Evolutionary conservation across 1,140 invertebrate genomes (phyloP).

Genomic region (Cylas formicarius): DNA sequence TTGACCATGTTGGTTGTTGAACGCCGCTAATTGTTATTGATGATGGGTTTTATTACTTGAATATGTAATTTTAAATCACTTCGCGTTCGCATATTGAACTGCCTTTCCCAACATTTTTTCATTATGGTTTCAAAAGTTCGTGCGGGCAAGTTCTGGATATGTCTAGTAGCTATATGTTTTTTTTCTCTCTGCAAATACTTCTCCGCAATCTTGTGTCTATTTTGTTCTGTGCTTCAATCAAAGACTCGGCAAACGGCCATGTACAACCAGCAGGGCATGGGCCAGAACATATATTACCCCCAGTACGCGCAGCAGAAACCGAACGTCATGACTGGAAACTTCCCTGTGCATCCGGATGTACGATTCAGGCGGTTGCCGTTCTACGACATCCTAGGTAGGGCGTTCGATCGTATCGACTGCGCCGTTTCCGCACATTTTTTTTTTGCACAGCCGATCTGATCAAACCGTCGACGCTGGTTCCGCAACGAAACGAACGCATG

Average conservation of each 20-base stretch:
- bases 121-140: neutral
- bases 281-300: slow-evolving; percentile 28
- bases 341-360: slow-evolving; percentile 84
- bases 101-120: slow-evolving; percentile 1
- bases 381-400: slow-evolving; percentile 61
- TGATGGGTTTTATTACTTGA: too few species aligned
- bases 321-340: slow-evolving; percentile 26
- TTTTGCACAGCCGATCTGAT: slow-evolving; percentile 77
- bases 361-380: slow-evolving; percentile 86
- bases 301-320: slow-evolving; percentile 26
- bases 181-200: too few species aligned
- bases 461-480: slow-evolving; percentile 80
- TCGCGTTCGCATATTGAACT: neutral
- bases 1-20: too few species aligned
- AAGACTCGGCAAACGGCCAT: slow-evolving; percentile 29
- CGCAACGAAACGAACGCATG: slow-evolving; percentile 59
- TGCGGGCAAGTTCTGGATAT: neutral
- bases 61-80: too few species aligned
- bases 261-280: slow-evolving; percentile 20
- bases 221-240: slow-evolving; percentile 14
- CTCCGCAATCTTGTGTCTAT: neutral
- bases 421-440: too few species aligned
- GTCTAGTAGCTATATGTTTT: neutral
- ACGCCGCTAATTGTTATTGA: too few species aligned
- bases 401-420: slow-evolving; percentile 5